Evolutionary conservation across 2,113 vertebrate genomes (phyloP).

Genomic region (Balaenoptera acutorostrata): DNA sequence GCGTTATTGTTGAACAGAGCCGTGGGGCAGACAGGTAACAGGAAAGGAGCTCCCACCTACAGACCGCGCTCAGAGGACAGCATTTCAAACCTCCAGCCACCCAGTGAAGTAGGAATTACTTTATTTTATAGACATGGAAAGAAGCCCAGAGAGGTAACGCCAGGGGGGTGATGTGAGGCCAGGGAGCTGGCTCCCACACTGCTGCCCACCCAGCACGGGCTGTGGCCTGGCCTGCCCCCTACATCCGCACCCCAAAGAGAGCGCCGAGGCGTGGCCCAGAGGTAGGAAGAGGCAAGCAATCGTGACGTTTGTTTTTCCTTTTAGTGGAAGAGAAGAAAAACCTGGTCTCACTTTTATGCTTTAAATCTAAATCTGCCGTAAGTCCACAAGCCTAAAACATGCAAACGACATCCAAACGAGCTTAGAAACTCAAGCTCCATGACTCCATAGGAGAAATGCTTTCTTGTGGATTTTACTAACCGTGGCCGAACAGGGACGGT

Average conservation of each 20-base stretch:
- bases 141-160: not conserved
- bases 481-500: not conserved
- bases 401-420: not conserved
- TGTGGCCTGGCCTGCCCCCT: not conserved
- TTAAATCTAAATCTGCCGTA: not conserved
- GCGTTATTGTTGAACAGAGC: fast-evolving
- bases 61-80: too few relatives aligned
- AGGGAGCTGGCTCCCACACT: not conserved
- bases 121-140: not conserved
- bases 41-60: not conserved
- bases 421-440: not conserved
- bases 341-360: not conserved
- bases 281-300: not conserved
- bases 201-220: too few relatives aligned
- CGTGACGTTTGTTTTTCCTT: not conserved
- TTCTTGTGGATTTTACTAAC: not conserved
- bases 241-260: not conserved
- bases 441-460: not conserved
- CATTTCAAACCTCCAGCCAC: not conserved
- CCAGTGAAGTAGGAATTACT: not conserved
- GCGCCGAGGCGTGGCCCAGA: not conserved
- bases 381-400: not conserved
- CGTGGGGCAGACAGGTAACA: fast-evolving
- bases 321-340: not conserved
- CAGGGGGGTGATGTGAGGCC: not conserved